phyloP scores from a whole-genome alignment of 2,888 invertebrate species.

The Oscheius sp. region DNA sequence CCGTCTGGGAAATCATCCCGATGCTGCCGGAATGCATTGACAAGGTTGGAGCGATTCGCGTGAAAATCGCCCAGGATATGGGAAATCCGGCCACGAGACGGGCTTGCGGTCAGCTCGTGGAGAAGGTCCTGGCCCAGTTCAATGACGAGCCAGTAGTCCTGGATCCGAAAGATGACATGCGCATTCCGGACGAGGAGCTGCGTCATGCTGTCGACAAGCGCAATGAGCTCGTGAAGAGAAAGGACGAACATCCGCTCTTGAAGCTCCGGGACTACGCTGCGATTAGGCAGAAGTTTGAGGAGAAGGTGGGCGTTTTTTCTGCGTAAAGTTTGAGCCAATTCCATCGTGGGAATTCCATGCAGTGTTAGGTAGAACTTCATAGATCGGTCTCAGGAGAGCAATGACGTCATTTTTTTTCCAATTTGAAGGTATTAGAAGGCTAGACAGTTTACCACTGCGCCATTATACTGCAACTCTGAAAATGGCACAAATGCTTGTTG shows the following conservation, averaged over 20 bases:
- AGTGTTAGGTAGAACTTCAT: too few species aligned
- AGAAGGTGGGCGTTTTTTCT: conserved; percentile 34
- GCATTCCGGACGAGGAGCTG: conserved; percentile 82
- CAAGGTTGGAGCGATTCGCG: conserved; percentile 87
- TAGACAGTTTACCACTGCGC: too few species aligned
- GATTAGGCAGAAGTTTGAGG: conserved; percentile 45
- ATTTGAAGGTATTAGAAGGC: too few species aligned
- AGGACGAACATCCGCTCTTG: conserved; percentile 22
- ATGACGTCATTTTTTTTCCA: too few species aligned
- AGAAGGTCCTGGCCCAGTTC: conserved; percentile 89
- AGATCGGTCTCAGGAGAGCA: too few species aligned
- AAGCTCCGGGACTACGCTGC: conserved; percentile 47
- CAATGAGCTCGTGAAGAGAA: neutral
- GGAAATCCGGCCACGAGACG: neutral
- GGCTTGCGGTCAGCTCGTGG: conserved; percentile 80
- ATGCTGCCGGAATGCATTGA: conserved; percentile 86
- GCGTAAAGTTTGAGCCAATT: too few species aligned
- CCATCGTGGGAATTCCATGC: too few species aligned
- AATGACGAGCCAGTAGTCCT: conserved; percentile 87
- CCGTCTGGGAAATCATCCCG: conserved; percentile 78
- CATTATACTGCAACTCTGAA: too few species aligned
- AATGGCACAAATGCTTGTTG: too few species aligned
- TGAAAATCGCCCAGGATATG: conserved; percentile 91
- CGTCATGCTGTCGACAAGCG: conserved; percentile 28
- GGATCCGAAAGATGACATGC: conserved; percentile 95